Evolutionary conservation across 2,888 invertebrate genomes (phyloP), one percentile per base, ranked within the genome.

Genomic region (Microctonus aethiopoides): DNA sequence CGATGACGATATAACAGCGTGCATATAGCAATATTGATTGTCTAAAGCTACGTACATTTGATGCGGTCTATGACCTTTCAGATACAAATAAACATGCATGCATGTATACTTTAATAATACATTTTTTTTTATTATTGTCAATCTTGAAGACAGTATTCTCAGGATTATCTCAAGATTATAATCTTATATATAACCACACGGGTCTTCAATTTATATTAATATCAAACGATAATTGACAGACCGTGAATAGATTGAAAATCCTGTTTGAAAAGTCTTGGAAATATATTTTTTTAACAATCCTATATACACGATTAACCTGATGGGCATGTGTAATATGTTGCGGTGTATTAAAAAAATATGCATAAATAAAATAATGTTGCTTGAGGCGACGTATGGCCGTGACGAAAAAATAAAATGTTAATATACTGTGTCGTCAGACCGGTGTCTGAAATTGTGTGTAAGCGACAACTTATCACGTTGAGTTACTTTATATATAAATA

Each of bases 401-500:
- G 69, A 72, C 76, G 61, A 78, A 79, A 80, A 81, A 80, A 81
- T 80, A 80, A 81, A 81, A 46, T 74, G n/a, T n/a, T n/a, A 75
- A 76, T 70, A 75, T 75, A 77, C 72, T 71, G 70, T 69, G 78
- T 73, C 67, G 80, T 75, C 75, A 77, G 79, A 79, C 79, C 80
- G 78, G 81, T 80, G 76, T 72, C 65, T 16, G 59, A 41, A 60
- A 24, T 29, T 66, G 36, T 46, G 13, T 46, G 61, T 16, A 61
- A 7, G 51, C 20, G 22, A 13, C 1, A 22, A 24, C 3, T 36
- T 7, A 36, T 32, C 9, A 51, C 26, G 32, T 26, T 13, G 70
- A 60, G 26, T 22, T 59, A 20, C 51, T 36, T 59, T 39, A 41
- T 67, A 41, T 67, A 59, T 51, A 52, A 60, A 51, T 34, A 39